Evolutionary conservation across 2,797 vertebrate genomes (phyloP).

Genomic region (Pangasius macronema): DNA sequence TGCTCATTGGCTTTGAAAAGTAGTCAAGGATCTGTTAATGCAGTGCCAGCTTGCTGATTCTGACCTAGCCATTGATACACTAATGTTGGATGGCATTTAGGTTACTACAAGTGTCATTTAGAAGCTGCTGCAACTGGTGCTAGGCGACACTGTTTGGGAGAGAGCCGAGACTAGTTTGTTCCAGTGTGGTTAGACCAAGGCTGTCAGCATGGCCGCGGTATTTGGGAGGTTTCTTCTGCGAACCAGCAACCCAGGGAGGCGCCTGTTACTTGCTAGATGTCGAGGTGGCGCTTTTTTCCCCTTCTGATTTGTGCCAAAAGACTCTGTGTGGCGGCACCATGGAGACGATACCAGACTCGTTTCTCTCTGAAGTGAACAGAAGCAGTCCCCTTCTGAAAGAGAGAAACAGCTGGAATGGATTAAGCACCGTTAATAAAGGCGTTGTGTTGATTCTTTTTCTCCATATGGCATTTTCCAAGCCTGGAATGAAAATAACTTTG

Average conservation of each 20-base stretch:
- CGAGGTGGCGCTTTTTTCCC: slow-evolving; percentile 47
- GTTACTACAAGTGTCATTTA: neutral
- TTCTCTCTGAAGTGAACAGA: slow-evolving; percentile 54
- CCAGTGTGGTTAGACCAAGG: slow-evolving; percentile 69
- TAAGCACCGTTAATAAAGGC: slow-evolving; percentile 73
- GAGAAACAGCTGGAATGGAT: slow-evolving; percentile 71
- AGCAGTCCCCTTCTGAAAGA: slow-evolving; percentile 61
- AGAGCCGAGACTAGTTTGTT: slow-evolving; percentile 49
- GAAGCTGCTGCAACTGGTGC: slow-evolving; percentile 3
- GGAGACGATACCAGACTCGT: slow-evolving; percentile 49
- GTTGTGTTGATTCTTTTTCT: slow-evolving; percentile 65
- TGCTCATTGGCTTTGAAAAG: slow-evolving; percentile 2
- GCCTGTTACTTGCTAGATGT: slow-evolving; percentile 45
- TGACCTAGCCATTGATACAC: neutral
- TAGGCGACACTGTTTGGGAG: slow-evolving; percentile 19
- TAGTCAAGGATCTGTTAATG: neutral
- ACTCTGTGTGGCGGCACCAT: slow-evolving; percentile 62
- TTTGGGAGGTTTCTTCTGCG: slow-evolving; percentile 54
- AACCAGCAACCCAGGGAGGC: slow-evolving; percentile 43
- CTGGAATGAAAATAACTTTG: slow-evolving; percentile 59
- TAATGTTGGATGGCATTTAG: neutral
- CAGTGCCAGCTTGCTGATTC: slow-evolving; percentile 1
- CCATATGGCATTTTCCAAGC: slow-evolving; percentile 58
- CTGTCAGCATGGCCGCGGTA: slow-evolving; percentile 65
- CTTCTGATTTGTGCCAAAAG: slow-evolving; percentile 53